Evolutionary conservation across 2,888 invertebrate genomes (phyloP).

Genomic region (Ochropleura leucogaster): DNA sequence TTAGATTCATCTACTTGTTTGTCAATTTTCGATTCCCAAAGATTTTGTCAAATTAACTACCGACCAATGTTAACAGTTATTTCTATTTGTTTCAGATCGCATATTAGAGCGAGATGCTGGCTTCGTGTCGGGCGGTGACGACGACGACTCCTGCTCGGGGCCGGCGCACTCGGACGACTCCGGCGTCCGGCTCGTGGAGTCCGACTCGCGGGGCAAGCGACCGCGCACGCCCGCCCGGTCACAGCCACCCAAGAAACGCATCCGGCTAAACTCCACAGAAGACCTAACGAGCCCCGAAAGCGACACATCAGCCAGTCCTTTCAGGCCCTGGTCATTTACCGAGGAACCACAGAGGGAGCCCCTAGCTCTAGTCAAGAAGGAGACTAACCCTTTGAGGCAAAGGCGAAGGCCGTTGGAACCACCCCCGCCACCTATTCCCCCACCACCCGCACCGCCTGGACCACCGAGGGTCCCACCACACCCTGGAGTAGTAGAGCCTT

Average conservation of each 20-base stretch:
- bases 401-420: slow-evolving; percentile 81
- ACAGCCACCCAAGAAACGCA: slow-evolving; percentile 93
- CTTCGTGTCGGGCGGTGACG: slow-evolving; percentile 94
- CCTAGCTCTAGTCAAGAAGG: slow-evolving; percentile 91
- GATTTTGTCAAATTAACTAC: background rate
- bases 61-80: slow-evolving; percentile 35
- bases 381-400: slow-evolving; percentile 79
- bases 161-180: slow-evolving; percentile 90
- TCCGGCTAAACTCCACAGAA: slow-evolving; percentile 88
- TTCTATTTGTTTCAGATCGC: slow-evolving; percentile 88
- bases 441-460: slow-evolving; percentile 76
- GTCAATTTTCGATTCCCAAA: background rate
- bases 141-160: slow-evolving; percentile 91
- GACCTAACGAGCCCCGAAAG: slow-evolving; percentile 84
- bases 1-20: background rate
- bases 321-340: slow-evolving; percentile 92
- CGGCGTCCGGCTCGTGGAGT: slow-evolving; percentile 85
- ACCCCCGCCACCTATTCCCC: slow-evolving; percentile 78
- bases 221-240: slow-evolving; percentile 81
- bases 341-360: slow-evolving; percentile 92
- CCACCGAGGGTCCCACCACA: slow-evolving; percentile 89
- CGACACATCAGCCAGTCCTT: slow-evolving; percentile 87
- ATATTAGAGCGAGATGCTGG: slow-evolving; percentile 92
- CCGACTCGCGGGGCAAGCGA: slow-evolving; percentile 90
- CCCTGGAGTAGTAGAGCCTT: slow-evolving; percentile 84